A percentile compares a stretch with the other conserved stretches of the same genome.
phyloP scores from a whole-genome alignment of 2,888 invertebrate species.

The Acrobasis repandana region DNA sequence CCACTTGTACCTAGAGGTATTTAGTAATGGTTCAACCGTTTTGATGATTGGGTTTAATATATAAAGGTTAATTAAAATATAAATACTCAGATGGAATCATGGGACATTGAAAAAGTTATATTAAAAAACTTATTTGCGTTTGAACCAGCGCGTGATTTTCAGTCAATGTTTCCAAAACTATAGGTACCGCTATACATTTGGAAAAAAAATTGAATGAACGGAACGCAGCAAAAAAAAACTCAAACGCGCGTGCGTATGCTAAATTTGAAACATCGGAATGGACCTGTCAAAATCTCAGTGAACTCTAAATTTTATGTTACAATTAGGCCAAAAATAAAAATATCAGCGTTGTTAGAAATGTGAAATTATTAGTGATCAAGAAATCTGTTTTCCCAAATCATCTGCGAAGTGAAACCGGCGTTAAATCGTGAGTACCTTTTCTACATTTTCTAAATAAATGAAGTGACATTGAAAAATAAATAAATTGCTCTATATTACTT shows the following conservation, averaged over 20 bases:
- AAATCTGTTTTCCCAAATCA: constrained; percentile 48
- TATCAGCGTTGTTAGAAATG: constrained; percentile 57
- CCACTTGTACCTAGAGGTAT: no score
- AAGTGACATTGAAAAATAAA: constrained; percentile 40
- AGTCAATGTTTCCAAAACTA: no score
- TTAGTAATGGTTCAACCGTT: no score
- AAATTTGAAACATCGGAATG: constrained; percentile 71
- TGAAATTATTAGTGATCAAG: constrained; percentile 59
- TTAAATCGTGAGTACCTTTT: constrained; percentile 66
- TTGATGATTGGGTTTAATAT: no score
- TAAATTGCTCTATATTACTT: constrained; percentile 49
- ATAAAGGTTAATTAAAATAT: no score
- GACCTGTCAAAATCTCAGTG: constrained; percentile 65
- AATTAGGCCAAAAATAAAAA: constrained; percentile 45
- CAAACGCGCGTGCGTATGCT: constrained; percentile 62
- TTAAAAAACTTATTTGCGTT: no score
- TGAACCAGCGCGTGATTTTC: no score
- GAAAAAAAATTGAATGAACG: no score
- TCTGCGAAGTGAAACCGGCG: constrained; percentile 50
- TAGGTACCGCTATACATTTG: no score
- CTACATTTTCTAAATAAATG: constrained; percentile 39
- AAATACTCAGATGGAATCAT: no score
- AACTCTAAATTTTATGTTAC: constrained; percentile 35
- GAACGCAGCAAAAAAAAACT: constrained; percentile 42
- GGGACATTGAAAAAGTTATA: no score